Evolutionary conservation across 2,113 vertebrate genomes (phyloP).

Genomic region (Hypocryptadius cinnamomeus): DNA sequence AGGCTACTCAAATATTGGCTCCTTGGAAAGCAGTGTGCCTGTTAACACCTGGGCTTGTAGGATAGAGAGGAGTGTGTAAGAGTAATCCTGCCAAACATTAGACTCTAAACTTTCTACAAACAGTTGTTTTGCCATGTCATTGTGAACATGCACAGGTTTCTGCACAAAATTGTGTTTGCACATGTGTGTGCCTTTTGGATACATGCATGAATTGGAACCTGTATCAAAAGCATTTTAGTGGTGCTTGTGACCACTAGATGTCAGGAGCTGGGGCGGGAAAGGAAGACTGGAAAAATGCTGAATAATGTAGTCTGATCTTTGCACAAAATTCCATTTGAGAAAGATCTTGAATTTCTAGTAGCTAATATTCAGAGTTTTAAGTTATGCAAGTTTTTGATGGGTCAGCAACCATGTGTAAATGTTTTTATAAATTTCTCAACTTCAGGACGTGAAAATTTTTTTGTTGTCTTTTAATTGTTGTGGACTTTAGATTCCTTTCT

Average conservation of each 20-base stretch:
- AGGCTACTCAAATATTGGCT: constrained; percentile 57
- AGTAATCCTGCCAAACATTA: constrained; percentile 41
- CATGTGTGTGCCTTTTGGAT: constrained; percentile 64
- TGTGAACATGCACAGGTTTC: constrained; percentile 54
- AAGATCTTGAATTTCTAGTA: constrained; percentile 57
- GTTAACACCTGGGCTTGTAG: constrained; percentile 43
- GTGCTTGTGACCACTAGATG: constrained; percentile 45
- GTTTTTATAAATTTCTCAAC: constrained; percentile 74
- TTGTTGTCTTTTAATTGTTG: constrained; percentile 68
- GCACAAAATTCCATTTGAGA: constrained; percentile 60
- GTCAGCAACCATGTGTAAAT: constrained; percentile 68
- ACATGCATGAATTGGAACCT: constrained; percentile 41
- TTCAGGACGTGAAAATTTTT: constrained; percentile 55
- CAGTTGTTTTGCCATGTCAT: constrained; percentile 49
- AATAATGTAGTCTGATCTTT: constrained; percentile 19
- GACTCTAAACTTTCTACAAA: neutral
- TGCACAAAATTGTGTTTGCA: constrained; percentile 48
- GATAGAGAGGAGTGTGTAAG: constrained; percentile 45
- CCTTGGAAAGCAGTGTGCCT: constrained; percentile 49
- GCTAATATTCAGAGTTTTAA: constrained; percentile 52
- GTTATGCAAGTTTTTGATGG: constrained; percentile 64
- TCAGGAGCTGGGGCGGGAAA: neutral
- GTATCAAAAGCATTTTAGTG: constrained; percentile 12
- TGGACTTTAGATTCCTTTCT: constrained; percentile 67
- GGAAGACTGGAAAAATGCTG: neutral